Conservation (phyloP, 2,888 invertebrate genomes). For the Trissoscelio sp. region DNA sequence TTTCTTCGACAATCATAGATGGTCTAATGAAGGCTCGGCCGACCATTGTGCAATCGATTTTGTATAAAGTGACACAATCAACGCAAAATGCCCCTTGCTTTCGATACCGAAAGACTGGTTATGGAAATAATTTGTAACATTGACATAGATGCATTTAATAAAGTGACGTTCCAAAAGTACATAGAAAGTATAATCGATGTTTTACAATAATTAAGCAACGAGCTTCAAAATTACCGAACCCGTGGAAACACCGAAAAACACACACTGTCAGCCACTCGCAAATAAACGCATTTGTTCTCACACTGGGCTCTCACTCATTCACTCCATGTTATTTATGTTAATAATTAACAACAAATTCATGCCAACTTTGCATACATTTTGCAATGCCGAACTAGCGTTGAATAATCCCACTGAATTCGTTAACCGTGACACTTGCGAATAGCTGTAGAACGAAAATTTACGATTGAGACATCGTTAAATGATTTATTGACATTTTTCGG, state of each 20-base stretch:
- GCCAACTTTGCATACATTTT: conserved; percentile 3
- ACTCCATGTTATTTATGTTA: neutral
- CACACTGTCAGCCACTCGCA: neutral
- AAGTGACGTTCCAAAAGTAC: conserved; percentile 20
- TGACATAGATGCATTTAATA: conserved; percentile 46
- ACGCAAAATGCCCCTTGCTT: conserved; percentile 39
- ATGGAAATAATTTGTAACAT: conserved; percentile 49
- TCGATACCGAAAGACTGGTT: conserved; percentile 48
- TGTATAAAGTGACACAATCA: conserved; percentile 55
- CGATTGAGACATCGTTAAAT: neutral
- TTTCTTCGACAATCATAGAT: conserved; percentile 52
- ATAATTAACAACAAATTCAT: conserved; percentile 14
- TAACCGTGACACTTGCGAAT: conserved; percentile 26
- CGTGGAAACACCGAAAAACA: conserved; percentile 6
- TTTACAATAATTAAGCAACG: conserved; percentile 43
- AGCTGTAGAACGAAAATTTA: neutral
- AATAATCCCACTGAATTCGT: conserved; percentile 21
- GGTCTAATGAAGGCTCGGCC: conserved; percentile 16
- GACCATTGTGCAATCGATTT: conserved; percentile 50
- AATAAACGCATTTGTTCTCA: conserved; percentile 44
- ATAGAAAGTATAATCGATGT: conserved; percentile 38
- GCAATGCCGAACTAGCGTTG: neutral
- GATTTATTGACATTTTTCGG: too few species aligned
- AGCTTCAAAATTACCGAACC: conserved; percentile 25
- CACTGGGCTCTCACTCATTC: too few species aligned